These are phyloP conservation scores for Hypena proboscidalis DNA, from an alignment of 2,888 invertebrate genomes.

Conservation along the genomic window DNA sequence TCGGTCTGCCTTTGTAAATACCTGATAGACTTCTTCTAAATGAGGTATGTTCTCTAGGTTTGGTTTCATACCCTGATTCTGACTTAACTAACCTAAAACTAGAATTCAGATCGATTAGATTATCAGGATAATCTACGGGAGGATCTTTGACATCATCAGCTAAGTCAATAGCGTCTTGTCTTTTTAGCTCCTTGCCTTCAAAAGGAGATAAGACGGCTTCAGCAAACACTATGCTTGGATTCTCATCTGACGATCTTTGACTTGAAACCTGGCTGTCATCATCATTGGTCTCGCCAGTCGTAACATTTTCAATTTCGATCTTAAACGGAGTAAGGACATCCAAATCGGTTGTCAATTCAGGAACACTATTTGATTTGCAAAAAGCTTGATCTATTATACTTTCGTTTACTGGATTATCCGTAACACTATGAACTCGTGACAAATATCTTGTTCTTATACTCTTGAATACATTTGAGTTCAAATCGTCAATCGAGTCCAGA, in stretches of 20 bases:
- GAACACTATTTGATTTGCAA: slow-evolving; percentile 54
- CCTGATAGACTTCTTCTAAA: slow-evolving; percentile 63
- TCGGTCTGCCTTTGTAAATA: slow-evolving; percentile 74
- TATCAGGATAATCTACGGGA: slow-evolving; percentile 37
- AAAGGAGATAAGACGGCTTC: slow-evolving; percentile 53
- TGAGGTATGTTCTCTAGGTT: slow-evolving; percentile 54
- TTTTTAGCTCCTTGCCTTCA: slow-evolving; percentile 60
- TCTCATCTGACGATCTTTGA: slow-evolving; percentile 36
- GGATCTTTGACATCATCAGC: slow-evolving; percentile 42
- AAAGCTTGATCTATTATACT: slow-evolving; percentile 73
- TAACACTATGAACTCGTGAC: slow-evolving; percentile 72
- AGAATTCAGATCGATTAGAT: slow-evolving; percentile 44
- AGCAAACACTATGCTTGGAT: slow-evolving; percentile 37
- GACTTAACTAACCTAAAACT: slow-evolving; percentile 52
- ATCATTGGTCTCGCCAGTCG: slow-evolving; percentile 70
- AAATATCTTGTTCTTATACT: slow-evolving; percentile 75
- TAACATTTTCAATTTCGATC: slow-evolving; percentile 66
- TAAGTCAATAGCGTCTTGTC: slow-evolving; percentile 69
- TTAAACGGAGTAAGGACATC: slow-evolving; percentile 44
- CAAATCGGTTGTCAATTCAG: slow-evolving; percentile 41
- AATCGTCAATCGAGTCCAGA: slow-evolving; percentile 62
- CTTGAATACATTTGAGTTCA: slow-evolving; percentile 69
- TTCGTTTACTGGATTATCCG: slow-evolving; percentile 61
- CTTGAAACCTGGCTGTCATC: slow-evolving; percentile 47
- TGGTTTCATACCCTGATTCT: slow-evolving; percentile 48